Evolutionary conservation across 92 coral and sea anemone genomes (phyloP), one percentile per base, ranked within the genome.

Genomic region (Umimayanthus chanpuru): DNA sequence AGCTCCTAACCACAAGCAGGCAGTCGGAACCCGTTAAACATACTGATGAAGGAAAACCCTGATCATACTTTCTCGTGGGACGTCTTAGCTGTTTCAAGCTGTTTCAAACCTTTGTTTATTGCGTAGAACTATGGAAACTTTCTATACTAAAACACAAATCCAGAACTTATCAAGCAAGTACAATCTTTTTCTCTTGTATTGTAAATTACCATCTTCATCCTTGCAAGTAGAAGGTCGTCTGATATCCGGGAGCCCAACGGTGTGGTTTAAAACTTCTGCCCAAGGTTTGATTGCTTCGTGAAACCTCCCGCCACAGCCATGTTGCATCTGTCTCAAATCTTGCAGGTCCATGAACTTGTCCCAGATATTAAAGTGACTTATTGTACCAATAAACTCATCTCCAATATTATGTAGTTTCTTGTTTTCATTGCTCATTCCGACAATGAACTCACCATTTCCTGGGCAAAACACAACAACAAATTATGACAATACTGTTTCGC

Each of bases 321-420:
- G 58, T 18, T 36, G 66, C 74, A 88, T 53, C 89, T 75, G 77
- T 5, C 40, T 82, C 21, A 88, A 39, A 41, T 70, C 29, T 32
- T 78, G 82, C 29, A 40, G 14, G 79, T 38, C 39, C 28, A 77
- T 38, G 36, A 83, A 88, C 73, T 90, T 86, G 72, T 81, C 82
- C 93, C 93, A 91, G 11, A 88, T 44, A 86, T 91, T 91, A n/a
- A 91, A 10, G 64, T 88, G 82, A 25, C 91, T 91, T 14, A 91
- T 78, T 23, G 76, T 67, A 8, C 93, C 93, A n/a, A 91, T 88
- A 71, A 88, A 91, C 55, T 91, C 85, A 14, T 88, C 89, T 25
- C 82, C 87, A 5, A 28, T 49, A 20, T 44, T 65, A 38, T 81
- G 73, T 56, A 67, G 68, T 4, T n/a, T 25, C 10, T 78, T 58